phyloP scores from a whole-genome alignment of 2,888 invertebrate species.

The Agapostemon virescens region DNA sequence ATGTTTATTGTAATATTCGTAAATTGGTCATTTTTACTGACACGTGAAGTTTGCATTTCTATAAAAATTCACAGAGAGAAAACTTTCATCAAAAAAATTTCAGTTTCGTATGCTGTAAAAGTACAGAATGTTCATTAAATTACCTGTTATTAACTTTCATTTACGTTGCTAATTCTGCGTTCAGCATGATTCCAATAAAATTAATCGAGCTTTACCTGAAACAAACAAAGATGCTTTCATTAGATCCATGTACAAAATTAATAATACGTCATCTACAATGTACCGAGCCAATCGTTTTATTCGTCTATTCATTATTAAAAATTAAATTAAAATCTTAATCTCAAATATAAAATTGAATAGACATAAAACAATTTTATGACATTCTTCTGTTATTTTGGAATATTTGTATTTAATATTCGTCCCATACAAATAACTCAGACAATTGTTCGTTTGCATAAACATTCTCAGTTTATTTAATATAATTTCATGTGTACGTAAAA shows the following conservation, averaged over 20 bases:
- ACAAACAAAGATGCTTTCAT: background rate
- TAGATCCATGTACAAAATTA: background rate
- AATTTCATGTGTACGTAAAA: too few relatives aligned
- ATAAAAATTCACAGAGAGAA: too few relatives aligned
- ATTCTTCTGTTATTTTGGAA: too few relatives aligned
- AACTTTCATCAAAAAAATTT: background rate
- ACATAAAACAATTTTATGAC: too few relatives aligned
- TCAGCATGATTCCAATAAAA: background rate
- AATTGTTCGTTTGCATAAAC: too few relatives aligned
- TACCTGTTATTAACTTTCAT: background rate
- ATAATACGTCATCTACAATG: background rate
- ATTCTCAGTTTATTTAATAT: too few relatives aligned
- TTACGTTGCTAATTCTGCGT: background rate
- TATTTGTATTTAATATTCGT: too few relatives aligned
- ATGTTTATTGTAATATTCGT: background rate
- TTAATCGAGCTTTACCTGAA: background rate
- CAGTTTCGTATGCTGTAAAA: background rate
- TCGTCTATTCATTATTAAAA: background rate
- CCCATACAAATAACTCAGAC: too few relatives aligned
- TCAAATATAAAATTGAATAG: background rate
- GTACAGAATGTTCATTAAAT: background rate
- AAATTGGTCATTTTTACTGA: too few relatives aligned
- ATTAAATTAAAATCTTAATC: background rate
- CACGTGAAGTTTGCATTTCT: too few relatives aligned
- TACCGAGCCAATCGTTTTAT: background rate